Percentiles rank a stretch among this genome's conserved stretches.
Evolutionary conservation across 2,888 invertebrate species (phyloP).

Genomic region (Ectobius pallidus): DNA sequence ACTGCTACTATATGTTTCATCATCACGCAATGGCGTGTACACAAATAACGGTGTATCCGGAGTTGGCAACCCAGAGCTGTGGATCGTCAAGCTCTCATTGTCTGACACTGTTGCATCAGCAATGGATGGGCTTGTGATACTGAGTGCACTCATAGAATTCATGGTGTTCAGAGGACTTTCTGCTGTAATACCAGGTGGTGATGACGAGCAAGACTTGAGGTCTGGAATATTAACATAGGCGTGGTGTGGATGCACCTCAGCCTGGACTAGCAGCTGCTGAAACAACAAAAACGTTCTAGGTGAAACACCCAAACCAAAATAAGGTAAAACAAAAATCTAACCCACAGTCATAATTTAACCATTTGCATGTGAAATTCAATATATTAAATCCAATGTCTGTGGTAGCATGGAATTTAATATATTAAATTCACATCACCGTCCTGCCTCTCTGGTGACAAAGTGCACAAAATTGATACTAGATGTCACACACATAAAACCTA

Average conservation of each 20-base stretch:
- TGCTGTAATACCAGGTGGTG: constrained; percentile 50
- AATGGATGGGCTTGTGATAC: constrained; percentile 44
- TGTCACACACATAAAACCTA: no score
- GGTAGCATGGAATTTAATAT: no score
- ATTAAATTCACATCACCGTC: no score
- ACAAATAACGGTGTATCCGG: constrained; percentile 46
- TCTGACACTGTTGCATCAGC: constrained; percentile 50
- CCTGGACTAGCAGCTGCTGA: constrained; percentile 55
- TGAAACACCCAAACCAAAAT: no score
- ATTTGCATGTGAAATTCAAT: no score
- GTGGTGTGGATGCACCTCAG: constrained; percentile 53
- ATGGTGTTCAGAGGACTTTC: constrained; percentile 17
- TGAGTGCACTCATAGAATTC: background rate
- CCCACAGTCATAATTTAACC: no score
- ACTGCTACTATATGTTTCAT: constrained; percentile 34
- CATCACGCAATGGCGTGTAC: constrained; percentile 47
- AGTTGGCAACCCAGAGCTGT: constrained; percentile 46
- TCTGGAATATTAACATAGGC: constrained; percentile 47
- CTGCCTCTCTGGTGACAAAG: no score
- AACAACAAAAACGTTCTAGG: constrained; percentile 1
- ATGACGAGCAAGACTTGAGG: constrained; percentile 48
- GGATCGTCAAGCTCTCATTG: constrained; percentile 48
- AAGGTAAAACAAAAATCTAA: background rate
- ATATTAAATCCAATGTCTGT: no score
- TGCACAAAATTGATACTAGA: no score